Base-by-base conservation (phyloP, 2,113 vertebrate genomes). In the Origma solitaria region DNA sequence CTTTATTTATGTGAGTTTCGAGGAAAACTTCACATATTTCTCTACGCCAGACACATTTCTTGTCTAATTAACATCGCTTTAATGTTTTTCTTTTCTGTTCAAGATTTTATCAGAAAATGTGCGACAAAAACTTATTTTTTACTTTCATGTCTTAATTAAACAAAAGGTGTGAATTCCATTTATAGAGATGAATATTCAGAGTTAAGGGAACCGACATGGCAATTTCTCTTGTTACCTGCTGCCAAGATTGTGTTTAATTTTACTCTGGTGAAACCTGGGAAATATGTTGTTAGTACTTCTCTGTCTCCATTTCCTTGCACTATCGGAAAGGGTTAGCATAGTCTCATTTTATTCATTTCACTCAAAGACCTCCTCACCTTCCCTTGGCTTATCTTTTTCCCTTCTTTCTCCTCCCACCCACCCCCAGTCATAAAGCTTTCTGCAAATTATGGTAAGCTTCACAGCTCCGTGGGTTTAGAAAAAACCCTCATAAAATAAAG, bases 371-470 rank as follows among this genome's bases (percentile, higher is more conserved):
- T 82, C 33, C 38, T 91, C 54, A 85, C 62, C 78, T 82, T 90
- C 24, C 19, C 38, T 57, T 80, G 19, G 38, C 13, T 90, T 66
- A 5, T 23, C 57, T 84, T 61, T 86, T 31, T 8, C 5, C 6
- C 44, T 6, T 79, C 15, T 60, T 80, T 86, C 33, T 78, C 51
- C 81, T 71, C 30, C 56, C 33, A 58, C 28, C 20, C 38, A 75
- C 18, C 49, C 30, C 56, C 25, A 60, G 40, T 47, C 47, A 86
- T 82, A 95, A 92, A 71, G 58, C 58, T 94, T 95, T 95, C 92
- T 85, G 64, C 82, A 95, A 96, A 94, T 90, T 82, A 97, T 56
- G 60, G 64, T 82, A 96, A 82, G 88, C 76, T 97, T 97, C 96
- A 92, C 38, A 95, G 58, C 13, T 94, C 58, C n/a, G 3, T 53